Evolutionary conservation across 2,888 invertebrate genomes (phyloP).

Genomic region (Netelia melanura): DNA sequence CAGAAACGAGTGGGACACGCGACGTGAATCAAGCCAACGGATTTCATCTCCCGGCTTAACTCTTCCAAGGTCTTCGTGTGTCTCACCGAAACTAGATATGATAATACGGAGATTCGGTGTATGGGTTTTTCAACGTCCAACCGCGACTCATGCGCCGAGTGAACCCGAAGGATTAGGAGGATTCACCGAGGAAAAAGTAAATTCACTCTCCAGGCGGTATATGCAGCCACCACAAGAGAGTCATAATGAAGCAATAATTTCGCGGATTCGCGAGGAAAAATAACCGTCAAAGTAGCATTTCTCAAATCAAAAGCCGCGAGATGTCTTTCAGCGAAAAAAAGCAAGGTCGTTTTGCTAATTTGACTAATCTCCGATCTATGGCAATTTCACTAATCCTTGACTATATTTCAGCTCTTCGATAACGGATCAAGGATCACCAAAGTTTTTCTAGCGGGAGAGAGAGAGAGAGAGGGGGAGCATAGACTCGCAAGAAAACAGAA

Average conservation of each 20-base stretch:
- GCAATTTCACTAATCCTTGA: slow-evolving; percentile 31
- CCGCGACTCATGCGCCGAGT: slow-evolving; percentile 29
- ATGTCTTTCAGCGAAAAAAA: slow-evolving; percentile 8
- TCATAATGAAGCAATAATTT: slow-evolving; percentile 63
- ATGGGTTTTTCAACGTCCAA: slow-evolving; percentile 42
- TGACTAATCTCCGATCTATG: slow-evolving; percentile 42
- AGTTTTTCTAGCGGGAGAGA: slow-evolving; percentile 3
- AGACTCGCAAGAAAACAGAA: neutral
- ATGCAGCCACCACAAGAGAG: slow-evolving; percentile 3
- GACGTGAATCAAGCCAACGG: slow-evolving; percentile 61
- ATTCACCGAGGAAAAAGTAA: slow-evolving; percentile 40
- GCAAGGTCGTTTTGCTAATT: slow-evolving; percentile 18
- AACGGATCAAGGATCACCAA: slow-evolving; percentile 3
- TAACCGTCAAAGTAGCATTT: slow-evolving; percentile 36
- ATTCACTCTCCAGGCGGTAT: neutral
- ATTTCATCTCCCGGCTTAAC: slow-evolving; percentile 43
- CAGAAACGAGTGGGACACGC: slow-evolving; percentile 47
- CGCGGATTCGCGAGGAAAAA: slow-evolving; percentile 27
- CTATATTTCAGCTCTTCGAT: slow-evolving; percentile 43
- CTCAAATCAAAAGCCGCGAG: slow-evolving; percentile 14
- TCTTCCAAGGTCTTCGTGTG: slow-evolving; percentile 65
- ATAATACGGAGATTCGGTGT: slow-evolving; percentile 66
- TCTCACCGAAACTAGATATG: slow-evolving; percentile 67
- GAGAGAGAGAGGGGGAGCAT: neutral
- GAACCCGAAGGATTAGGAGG: slow-evolving; percentile 42